Conservation (phyloP, 2,113 vertebrate species). For the Hemichromis elongatus region DNA sequence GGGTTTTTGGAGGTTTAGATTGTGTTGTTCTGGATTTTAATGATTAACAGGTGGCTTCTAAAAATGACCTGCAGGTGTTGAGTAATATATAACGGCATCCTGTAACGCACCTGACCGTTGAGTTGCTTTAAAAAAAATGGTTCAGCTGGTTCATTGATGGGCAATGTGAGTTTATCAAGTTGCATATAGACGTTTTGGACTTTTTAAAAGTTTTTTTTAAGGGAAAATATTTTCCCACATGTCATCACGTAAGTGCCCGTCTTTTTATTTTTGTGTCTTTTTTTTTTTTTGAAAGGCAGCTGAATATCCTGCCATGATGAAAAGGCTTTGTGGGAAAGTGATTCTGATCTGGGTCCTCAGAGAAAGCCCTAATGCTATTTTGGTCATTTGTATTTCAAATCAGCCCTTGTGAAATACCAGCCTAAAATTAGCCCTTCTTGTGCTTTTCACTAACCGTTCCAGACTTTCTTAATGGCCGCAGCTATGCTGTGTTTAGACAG, state of each 20-base stretch:
- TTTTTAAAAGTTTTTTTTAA: not conserved
- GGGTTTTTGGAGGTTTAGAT: not conserved
- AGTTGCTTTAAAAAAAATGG: not conserved
- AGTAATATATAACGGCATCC: constrained; percentile 5
- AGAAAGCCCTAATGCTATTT: constrained; percentile 64
- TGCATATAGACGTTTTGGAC: not conserved
- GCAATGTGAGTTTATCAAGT: not conserved
- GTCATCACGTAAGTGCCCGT: not conserved
- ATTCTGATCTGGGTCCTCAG: constrained; percentile 47
- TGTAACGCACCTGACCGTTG: not conserved
- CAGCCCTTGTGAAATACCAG: constrained; percentile 61
- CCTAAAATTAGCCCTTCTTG: constrained; percentile 69
- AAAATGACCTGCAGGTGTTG: constrained; percentile 27
- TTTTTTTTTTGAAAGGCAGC: not conserved
- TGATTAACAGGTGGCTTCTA: constrained; percentile 48
- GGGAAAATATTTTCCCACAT: not conserved
- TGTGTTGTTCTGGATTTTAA: constrained; percentile 21
- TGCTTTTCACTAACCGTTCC: constrained; percentile 43
- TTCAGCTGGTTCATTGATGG: not conserved
- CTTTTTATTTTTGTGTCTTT: not conserved
- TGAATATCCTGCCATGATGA: constrained; percentile 1
- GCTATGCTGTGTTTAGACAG: constrained; percentile 61
- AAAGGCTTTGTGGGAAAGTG: constrained; percentile 68
- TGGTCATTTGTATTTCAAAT: constrained; percentile 59
- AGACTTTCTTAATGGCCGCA: constrained; percentile 58